Evolutionary conservation across 2,888 invertebrate genomes (phyloP), one percentile per base, ranked within the genome.

Genomic region (Scaptomyza cyrtandrae): DNA sequence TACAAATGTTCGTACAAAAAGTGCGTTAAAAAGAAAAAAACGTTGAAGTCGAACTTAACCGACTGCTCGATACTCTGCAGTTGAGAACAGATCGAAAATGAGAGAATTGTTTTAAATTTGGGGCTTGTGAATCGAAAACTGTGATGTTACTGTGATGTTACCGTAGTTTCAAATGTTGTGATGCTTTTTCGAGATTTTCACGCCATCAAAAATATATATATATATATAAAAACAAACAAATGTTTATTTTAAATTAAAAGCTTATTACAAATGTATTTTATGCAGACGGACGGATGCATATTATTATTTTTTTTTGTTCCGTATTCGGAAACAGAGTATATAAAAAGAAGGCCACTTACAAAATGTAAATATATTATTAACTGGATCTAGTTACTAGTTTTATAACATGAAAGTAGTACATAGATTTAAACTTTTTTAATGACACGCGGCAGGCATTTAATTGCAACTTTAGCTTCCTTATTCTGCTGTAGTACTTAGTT

Each of bases 331-430:
- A n/a, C 50, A 50, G 50, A 50, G 50, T 35, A 50, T 35, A 35
- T 35, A 10, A 9, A 50, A 35, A 31, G 31, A 48, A 56, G 65
- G 52, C 55, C 52, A 71, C 65, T 48, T 49, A 46, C 14, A 58
- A 59, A 52, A 62, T 29, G 50, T 27, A 16, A 59, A 43, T 56
- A 35, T 33, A 41, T 54, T 35, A 35, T 50, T n/a, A 65, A 54
- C 65, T 64, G 56, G 53, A 59, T 59, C 49, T 35, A 39, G 13
- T 57, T 49, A 62, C 46, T 24, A 9, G 2, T 41, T 16, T 43
- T 71, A 77, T 77, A 71, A 64, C 66, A 66, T 78, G 16, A 44
- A 72, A 35, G 41, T 41, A 41, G 24, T 61, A 59, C 37, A 60
- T 59, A 62, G 29, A 29, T 44, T 54, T 19, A 1, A 19, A 55